Conservation (phyloP, 2,113 vertebrate species). For the Oreotragus oreotragus region DNA sequence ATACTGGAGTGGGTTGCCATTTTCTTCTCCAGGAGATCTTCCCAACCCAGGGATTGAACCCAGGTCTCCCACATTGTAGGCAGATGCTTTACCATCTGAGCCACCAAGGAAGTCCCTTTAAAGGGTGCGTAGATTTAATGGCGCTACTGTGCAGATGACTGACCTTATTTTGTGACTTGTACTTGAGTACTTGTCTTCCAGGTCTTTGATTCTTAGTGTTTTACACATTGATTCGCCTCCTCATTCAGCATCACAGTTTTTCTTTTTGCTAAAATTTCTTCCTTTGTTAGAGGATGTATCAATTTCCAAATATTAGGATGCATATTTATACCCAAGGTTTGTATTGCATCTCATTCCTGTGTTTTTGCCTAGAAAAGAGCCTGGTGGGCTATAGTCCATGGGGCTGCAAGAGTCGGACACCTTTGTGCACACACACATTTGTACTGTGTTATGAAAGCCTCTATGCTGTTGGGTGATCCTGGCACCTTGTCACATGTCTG, state of each 20-base stretch:
- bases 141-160: not conserved
- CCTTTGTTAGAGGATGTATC: not conserved
- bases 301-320: not conserved
- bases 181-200: not conserved
- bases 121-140: not conserved
- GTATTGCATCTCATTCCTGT: not conserved
- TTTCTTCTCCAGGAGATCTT: not conserved
- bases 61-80: not conserved
- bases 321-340: not conserved
- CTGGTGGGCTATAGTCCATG: not conserved
- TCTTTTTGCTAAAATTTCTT: not conserved
- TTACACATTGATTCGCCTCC: not conserved
- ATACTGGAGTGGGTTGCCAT: not conserved
- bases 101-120: not conserved
- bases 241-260: not conserved
- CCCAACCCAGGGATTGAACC: not conserved
- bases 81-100: not conserved
- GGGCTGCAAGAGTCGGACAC: not conserved
- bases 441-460: not conserved
- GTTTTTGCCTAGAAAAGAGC: not conserved
- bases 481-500: not conserved
- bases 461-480: not conserved
- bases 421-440: not conserved
- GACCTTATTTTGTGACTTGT: not conserved
- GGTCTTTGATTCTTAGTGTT: not conserved